Conservation (phyloP, 2,113 vertebrate genomes). For the Coptodon bakossiorum region DNA sequence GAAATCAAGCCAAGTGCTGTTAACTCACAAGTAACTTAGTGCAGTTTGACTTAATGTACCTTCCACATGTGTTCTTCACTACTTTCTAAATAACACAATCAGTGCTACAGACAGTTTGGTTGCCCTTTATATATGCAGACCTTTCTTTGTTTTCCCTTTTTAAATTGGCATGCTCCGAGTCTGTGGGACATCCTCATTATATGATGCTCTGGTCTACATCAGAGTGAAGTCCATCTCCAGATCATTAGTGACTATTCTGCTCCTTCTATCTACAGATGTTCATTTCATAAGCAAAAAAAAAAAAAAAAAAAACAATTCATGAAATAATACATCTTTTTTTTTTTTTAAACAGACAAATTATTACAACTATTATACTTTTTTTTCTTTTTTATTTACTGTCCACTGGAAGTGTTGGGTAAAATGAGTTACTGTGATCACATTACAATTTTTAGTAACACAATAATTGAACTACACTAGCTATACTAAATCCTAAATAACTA, state of each 20-base stretch:
- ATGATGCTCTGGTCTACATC: not conserved
- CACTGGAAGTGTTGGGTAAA: not conserved
- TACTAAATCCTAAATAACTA: not conserved
- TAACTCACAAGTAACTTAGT: not conserved
- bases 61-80: not conserved
- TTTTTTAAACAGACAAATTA: too few species aligned
- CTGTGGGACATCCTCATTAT: not conserved
- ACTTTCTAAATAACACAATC: not conserved
- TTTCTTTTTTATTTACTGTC: too few species aligned
- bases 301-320: too few species aligned
- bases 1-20: not conserved
- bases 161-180: not conserved
- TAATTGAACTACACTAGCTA: not conserved
- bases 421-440: not conserved
- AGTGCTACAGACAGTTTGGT: not conserved
- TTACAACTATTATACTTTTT: too few species aligned
- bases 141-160: not conserved
- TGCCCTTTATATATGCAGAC: not conserved
- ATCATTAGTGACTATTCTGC: conserved; percentile 22
- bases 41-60: not conserved
- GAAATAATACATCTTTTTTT: too few species aligned
- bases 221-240: not conserved
- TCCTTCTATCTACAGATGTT: not conserved
- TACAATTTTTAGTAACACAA: not conserved
- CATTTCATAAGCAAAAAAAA: not conserved